Percentiles rank a stretch among this genome's conserved stretches.
phyloP scores from a whole-genome alignment of 1,140 invertebrate genomes.

The Phenacoccus solenopsis region DNA sequence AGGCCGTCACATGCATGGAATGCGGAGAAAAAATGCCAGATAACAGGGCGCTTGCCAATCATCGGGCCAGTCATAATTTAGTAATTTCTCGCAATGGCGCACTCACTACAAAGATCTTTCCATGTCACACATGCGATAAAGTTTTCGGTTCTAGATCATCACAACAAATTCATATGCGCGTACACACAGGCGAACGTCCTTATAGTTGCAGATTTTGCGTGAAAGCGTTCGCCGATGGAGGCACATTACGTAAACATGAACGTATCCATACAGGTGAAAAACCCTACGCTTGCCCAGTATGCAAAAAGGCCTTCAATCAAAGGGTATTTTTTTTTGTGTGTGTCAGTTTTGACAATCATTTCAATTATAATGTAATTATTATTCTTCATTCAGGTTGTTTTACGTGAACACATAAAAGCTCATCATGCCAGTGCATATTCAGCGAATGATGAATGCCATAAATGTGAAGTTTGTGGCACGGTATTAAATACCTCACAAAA shows the following conservation, averaged over 20 bases:
- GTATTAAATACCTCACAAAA: conserved; percentile 53
- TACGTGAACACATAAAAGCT: conserved; percentile 65
- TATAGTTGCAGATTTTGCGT: conserved; percentile 95
- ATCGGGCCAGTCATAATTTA: conserved; percentile 35
- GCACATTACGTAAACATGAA: conserved; percentile 92
- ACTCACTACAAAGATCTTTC: conserved; percentile 52
- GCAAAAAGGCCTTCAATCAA: conserved; percentile 73
- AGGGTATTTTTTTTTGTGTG: conserved; percentile 35
- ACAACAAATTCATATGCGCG: conserved; percentile 62
- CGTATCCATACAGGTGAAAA: conserved; percentile 95
- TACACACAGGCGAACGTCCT: conserved; percentile 70
- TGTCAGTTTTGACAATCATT: too few species aligned
- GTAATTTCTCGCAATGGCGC: conserved; percentile 45
- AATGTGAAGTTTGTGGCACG: conserved; percentile 59
- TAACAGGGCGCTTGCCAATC: conserved; percentile 51
- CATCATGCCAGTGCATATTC: conserved; percentile 52
- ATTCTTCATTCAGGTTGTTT: conserved; percentile 42
- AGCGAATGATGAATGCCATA: conserved; percentile 41
- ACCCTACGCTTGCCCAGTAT: conserved; percentile 90
- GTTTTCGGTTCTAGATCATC: conserved; percentile 58
- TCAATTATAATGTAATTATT: background rate
- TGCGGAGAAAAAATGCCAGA: conserved; percentile 58
- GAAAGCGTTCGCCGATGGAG: conserved; percentile 96
- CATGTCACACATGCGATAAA: conserved; percentile 72
- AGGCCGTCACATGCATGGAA: conserved; percentile 41